Evolutionary conservation across 2,888 invertebrate genomes (phyloP).

Genomic region (Dasypolia templi): DNA sequence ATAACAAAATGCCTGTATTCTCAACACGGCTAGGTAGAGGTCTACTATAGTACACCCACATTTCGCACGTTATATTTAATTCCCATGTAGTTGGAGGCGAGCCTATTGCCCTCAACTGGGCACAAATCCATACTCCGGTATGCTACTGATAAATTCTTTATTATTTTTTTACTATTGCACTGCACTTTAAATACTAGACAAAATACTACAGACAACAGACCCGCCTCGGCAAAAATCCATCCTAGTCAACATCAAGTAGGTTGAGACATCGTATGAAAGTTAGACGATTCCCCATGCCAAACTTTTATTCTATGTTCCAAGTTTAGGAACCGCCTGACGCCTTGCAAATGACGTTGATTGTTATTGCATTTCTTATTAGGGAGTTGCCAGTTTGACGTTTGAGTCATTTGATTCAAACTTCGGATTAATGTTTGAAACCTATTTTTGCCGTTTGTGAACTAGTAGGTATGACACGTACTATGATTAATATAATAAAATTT

Average conservation of each 20-base stretch:
- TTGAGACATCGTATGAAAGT: too few relatives aligned
- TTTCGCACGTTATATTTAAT: neutral
- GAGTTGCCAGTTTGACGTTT: slow-evolving; percentile 3
- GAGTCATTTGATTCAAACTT: slow-evolving; percentile 30
- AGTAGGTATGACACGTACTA: too few relatives aligned
- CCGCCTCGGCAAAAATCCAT: neutral
- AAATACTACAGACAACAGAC: neutral
- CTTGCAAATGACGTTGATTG: slow-evolving; percentile 13
- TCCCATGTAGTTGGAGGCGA: neutral
- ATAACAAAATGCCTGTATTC: neutral
- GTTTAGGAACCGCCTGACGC: slow-evolving; percentile 24
- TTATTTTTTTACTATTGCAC: neutral
- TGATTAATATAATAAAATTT: too few relatives aligned
- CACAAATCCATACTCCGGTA: neutral
- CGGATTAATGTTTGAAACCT: neutral
- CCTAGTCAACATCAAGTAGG: neutral
- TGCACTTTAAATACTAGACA: neutral
- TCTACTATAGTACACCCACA: neutral
- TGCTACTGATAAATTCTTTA: neutral
- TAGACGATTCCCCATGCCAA: too few relatives aligned
- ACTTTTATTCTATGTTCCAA: too few relatives aligned
- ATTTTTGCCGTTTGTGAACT: too few relatives aligned
- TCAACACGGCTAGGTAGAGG: neutral
- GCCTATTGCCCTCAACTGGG: neutral
- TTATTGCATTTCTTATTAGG: slow-evolving; percentile 34